These are phyloP conservation scores for Frieseomelitta varia DNA, from an alignment of 1,140 invertebrate genomes.

Conservation along the genomic window DNA sequence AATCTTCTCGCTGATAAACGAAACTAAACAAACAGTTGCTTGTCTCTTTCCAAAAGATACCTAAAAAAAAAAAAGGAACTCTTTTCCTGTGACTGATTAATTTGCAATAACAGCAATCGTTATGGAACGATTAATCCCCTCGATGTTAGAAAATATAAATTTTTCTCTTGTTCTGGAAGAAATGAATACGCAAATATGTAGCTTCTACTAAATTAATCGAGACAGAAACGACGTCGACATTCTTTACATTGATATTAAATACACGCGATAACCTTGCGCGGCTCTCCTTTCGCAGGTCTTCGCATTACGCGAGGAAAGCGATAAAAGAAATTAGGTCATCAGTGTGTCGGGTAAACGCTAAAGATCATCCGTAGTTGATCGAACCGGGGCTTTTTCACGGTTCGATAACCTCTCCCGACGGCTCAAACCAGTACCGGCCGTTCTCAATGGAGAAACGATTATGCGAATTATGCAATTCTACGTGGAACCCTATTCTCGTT, in stretches of 20 bases:
- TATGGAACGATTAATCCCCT: neutral
- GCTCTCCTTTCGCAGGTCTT: neutral
- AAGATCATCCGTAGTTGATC: neutral
- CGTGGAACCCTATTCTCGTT: neutral
- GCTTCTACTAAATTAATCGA: neutral
- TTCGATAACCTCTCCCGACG: neutral
- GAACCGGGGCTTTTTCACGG: neutral
- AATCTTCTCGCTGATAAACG: neutral
- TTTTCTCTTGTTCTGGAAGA: neutral
- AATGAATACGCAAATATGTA: neutral
- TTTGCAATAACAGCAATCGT: neutral
- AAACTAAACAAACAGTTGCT: neutral
- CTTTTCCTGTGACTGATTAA: neutral
- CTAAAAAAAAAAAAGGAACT: neutral
- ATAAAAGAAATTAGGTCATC: constrained; percentile 2
- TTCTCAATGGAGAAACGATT: neutral
- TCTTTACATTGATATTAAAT: neutral
- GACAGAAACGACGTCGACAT: neutral
- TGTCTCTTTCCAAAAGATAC: neutral
- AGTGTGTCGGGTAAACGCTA: neutral
- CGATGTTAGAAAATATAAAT: neutral
- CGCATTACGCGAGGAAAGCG: neutral
- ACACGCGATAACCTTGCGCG: too few species aligned
- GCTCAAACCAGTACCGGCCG: too few species aligned
- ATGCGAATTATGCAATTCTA: neutral